These are phyloP conservation scores for Lysiphlebus fabarum DNA, from an alignment of 1,140 invertebrate genomes.

Conservation along the genomic window DNA sequence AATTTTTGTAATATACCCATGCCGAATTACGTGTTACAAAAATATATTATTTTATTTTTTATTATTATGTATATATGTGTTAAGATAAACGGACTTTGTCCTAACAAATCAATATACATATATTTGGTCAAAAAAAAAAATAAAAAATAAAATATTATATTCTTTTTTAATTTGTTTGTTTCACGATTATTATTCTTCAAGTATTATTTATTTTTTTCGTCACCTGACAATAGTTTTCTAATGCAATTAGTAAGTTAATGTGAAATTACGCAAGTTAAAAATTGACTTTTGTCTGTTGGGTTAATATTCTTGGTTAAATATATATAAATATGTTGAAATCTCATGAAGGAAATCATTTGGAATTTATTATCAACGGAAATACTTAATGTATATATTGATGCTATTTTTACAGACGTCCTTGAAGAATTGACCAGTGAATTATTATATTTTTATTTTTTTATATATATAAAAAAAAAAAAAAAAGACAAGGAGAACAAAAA, in stretches of 20 bases:
- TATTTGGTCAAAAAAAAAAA: too few relatives aligned
- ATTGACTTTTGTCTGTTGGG: neutral
- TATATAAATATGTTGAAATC: too few relatives aligned
- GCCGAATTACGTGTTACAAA: slow-evolving; percentile 11
- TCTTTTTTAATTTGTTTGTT: slow-evolving; percentile 4
- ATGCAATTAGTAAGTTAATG: slow-evolving; percentile 24
- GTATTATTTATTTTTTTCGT: slow-evolving; percentile 6
- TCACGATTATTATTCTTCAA: slow-evolving; percentile 11
- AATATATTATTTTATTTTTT: slow-evolving; percentile 5
- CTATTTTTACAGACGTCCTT: too few relatives aligned
- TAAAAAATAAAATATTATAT: neutral
- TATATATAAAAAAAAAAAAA: neutral
- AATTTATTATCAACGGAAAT: too few relatives aligned
- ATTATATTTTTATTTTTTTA: too few relatives aligned
- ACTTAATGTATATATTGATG: too few relatives aligned
- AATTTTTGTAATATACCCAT: slow-evolving; percentile 31
- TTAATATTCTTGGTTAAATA: too few relatives aligned
- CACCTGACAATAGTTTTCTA: slow-evolving; percentile 27
- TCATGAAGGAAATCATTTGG: too few relatives aligned
- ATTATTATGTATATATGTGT: slow-evolving; percentile 3
- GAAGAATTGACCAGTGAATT: too few relatives aligned
- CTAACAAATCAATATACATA: too few relatives aligned
- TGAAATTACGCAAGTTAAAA: slow-evolving; percentile 23
- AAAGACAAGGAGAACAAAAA: too few relatives aligned
- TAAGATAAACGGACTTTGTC: too few relatives aligned